Evolutionary conservation across 35 echinoderm and acorn worm species (phyloP).

Genomic region (Ptychodera flava): DNA sequence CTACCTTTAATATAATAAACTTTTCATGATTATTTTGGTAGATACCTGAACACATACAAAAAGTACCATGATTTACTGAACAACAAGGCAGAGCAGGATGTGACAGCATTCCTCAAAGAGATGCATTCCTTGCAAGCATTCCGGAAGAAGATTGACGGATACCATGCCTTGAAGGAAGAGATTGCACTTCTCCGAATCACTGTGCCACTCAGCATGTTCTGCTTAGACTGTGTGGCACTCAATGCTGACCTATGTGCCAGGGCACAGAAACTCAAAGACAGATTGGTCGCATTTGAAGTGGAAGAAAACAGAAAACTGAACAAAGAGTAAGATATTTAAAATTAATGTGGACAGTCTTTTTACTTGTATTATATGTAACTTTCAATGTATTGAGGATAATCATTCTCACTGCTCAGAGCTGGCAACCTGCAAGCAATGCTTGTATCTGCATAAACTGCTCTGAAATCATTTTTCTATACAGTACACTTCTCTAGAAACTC

Average conservation of each 20-base stretch:
- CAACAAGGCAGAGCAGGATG: constrained; percentile 90
- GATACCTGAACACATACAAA: constrained; percentile 98
- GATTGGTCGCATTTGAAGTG: constrained; percentile 76
- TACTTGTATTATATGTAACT: too few relatives aligned
- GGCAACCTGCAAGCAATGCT: too few relatives aligned
- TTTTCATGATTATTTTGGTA: constrained; percentile 23
- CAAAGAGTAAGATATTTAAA: constrained; percentile 65
- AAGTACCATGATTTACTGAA: constrained; percentile 95
- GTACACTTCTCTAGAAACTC: too few relatives aligned
- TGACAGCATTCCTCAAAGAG: constrained; percentile 93
- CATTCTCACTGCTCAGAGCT: too few relatives aligned
- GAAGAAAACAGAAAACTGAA: constrained; percentile 88
- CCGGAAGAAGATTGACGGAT: constrained; percentile 82
- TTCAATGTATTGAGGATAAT: too few relatives aligned
- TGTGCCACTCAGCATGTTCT: constrained; percentile 98
- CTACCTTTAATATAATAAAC: too few relatives aligned
- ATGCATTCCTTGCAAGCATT: constrained; percentile 81
- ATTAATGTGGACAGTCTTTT: too few relatives aligned
- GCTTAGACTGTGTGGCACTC: constrained; percentile 76
- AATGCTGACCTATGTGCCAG: constrained; percentile 75
- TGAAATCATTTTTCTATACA: too few relatives aligned
- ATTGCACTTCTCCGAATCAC: constrained; percentile 80
- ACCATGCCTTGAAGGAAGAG: constrained; percentile 92
- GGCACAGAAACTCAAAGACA: constrained; percentile 93
- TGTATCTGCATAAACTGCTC: too few relatives aligned